These are phyloP conservation scores for Tiliacea aurago DNA, from an alignment of 2,888 invertebrate species.

Conservation along the genomic window DNA sequence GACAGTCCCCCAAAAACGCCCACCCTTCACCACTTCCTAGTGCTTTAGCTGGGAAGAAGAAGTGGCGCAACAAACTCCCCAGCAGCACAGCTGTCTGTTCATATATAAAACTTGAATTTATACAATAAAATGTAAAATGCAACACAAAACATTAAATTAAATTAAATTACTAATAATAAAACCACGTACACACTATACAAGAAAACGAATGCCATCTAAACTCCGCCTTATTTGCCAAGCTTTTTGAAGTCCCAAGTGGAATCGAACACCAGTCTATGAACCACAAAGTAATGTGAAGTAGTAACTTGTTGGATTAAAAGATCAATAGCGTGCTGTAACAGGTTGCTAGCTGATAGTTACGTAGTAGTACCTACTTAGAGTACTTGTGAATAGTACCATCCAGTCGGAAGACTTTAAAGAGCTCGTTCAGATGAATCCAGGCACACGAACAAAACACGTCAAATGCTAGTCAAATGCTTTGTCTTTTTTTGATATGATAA, in stretches of 20 bases:
- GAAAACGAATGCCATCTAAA: neutral
- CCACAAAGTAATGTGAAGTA: slow-evolving; percentile 18
- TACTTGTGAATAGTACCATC: slow-evolving; percentile 6
- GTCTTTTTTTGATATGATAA: too few relatives aligned
- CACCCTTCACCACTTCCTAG: too few relatives aligned
- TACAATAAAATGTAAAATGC: too few relatives aligned
- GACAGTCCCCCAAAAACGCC: too few relatives aligned
- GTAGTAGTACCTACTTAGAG: neutral
- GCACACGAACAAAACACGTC: neutral
- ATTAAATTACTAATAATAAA: too few relatives aligned
- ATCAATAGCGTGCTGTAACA: slow-evolving; percentile 28
- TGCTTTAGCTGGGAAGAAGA: too few relatives aligned
- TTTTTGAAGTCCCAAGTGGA: slow-evolving; percentile 24
- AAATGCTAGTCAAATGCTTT: neutral
- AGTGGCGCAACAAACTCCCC: too few relatives aligned
- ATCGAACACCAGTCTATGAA: slow-evolving; percentile 21
- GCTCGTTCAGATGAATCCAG: slow-evolving; percentile 13
- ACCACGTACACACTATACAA: too few relatives aligned
- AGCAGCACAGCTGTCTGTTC: too few relatives aligned
- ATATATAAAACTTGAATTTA: too few relatives aligned
- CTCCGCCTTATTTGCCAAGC: slow-evolving; percentile 10
- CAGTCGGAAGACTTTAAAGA: slow-evolving; percentile 1
- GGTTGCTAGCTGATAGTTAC: slow-evolving; percentile 22
- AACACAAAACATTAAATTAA: too few relatives aligned
- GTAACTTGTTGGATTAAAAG: slow-evolving; percentile 38